These are phyloP conservation scores for Drosophila prosaltans DNA, from an alignment of 1,140 invertebrate species.

Conservation along the genomic window DNA sequence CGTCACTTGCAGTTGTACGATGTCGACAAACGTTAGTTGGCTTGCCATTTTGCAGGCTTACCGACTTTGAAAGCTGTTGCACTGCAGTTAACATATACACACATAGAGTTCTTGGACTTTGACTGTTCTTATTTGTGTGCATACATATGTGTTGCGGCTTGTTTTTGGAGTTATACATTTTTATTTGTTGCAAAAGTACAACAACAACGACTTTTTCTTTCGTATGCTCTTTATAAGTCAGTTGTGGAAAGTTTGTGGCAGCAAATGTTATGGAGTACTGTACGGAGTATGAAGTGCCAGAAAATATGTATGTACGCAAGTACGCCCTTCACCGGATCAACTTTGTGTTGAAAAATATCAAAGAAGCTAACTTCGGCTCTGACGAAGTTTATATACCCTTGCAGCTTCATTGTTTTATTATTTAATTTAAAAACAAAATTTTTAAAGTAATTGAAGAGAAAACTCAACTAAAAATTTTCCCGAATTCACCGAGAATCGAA, in stretches of 20 bases:
- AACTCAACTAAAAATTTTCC: too few species aligned
- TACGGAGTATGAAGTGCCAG: not conserved
- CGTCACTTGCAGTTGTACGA: conserved; percentile 62
- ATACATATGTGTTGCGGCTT: conserved; percentile 5
- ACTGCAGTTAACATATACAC: conserved; percentile 13
- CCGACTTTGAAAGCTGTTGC: conserved; percentile 48
- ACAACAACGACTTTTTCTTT: conserved; percentile 3
- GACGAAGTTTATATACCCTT: too few species aligned
- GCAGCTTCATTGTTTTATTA: too few species aligned
- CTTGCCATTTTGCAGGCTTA: conserved; percentile 73
- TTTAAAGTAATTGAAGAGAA: too few species aligned
- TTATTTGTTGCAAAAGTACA: conserved; percentile 11
- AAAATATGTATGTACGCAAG: not conserved
- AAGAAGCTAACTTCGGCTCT: too few species aligned
- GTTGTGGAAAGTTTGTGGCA: conserved; percentile 12
- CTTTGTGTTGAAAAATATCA: not conserved
- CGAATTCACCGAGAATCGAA: too few species aligned
- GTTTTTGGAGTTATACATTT: conserved; percentile 19
- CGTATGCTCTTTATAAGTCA: conserved; percentile 3
- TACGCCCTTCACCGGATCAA: not conserved
- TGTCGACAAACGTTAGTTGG: conserved; percentile 47
- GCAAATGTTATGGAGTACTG: not conserved
- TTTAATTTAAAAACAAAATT: too few species aligned
- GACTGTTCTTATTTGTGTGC: conserved; percentile 2
- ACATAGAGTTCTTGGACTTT: conserved; percentile 1